Conservation (phyloP, 2,888 invertebrate genomes). For the Aspidiotus destructor region DNA sequence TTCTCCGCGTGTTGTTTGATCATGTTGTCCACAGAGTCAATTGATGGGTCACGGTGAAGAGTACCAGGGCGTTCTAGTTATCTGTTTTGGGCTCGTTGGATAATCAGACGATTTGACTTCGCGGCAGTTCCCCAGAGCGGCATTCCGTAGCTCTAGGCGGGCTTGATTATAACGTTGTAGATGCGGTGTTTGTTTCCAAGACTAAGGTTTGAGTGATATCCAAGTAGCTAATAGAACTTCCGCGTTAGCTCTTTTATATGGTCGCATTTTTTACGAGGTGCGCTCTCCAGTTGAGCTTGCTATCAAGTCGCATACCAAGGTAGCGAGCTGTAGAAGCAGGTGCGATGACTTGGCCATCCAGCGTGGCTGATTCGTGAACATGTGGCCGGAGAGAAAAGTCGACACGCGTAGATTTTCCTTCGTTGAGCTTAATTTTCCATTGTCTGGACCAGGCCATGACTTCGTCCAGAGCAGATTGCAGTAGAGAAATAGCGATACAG, state of each 20-base stretch:
- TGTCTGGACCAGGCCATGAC: too few species aligned
- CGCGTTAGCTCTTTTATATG: background rate
- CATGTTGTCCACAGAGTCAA: too few species aligned
- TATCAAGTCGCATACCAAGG: background rate
- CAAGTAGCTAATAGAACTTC: background rate
- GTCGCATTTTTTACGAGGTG: too few species aligned
- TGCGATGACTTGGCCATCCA: too few species aligned
- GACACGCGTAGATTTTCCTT: too few species aligned
- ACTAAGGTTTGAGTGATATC: background rate
- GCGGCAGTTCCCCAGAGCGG: background rate
- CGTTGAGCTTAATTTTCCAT: too few species aligned
- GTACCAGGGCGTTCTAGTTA: background rate
- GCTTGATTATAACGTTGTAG: background rate
- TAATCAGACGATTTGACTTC: background rate
- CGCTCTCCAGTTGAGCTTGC: background rate
- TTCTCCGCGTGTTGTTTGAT: too few species aligned
- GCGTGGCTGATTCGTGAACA: too few species aligned
- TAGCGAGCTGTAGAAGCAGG: background rate
- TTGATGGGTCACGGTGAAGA: background rate
- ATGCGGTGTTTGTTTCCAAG: background rate
- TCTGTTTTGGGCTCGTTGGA: background rate
- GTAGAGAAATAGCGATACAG: too few species aligned
- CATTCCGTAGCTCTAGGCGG: background rate
- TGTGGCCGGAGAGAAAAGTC: too few species aligned
- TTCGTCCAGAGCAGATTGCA: too few species aligned